Percentiles rank a stretch among this genome's conserved stretches.
Conservation (phyloP, 1,140 invertebrate species). For the Drosophila nigrodunni region DNA sequence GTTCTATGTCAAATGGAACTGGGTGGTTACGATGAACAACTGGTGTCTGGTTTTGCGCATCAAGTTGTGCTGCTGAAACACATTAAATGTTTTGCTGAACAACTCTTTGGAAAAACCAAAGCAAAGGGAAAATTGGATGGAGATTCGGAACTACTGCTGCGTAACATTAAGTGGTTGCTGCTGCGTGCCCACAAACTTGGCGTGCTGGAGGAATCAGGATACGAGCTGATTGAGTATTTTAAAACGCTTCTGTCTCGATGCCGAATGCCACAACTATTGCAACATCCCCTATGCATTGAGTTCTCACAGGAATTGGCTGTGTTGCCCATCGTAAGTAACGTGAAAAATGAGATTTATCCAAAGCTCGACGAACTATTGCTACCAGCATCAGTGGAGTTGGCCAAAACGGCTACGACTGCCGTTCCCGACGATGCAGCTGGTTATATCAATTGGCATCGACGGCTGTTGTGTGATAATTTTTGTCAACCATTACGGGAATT, state of each 20-base stretch:
- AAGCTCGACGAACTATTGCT: slow-evolving; percentile 56
- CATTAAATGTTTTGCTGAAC: slow-evolving; percentile 30
- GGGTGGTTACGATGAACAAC: slow-evolving; percentile 74
- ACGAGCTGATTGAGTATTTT: slow-evolving; percentile 50
- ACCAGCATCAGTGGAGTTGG: background rate
- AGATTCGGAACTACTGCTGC: slow-evolving; percentile 42
- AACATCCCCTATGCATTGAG: slow-evolving; percentile 24
- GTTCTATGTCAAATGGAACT: slow-evolving; percentile 85
- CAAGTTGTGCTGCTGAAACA: slow-evolving; percentile 44
- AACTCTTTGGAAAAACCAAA: slow-evolving; percentile 19
- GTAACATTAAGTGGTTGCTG: slow-evolving; percentile 54
- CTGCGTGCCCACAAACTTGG: slow-evolving; percentile 54
- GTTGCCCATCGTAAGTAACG: slow-evolving; percentile 2
- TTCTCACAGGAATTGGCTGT: slow-evolving; percentile 29
- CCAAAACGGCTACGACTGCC: background rate
- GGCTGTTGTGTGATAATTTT: slow-evolving; percentile 91
- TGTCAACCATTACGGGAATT: slow-evolving; percentile 86
- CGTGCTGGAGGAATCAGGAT: slow-evolving; percentile 19
- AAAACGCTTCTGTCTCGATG: slow-evolving; percentile 47
- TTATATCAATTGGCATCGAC: slow-evolving; percentile 92
- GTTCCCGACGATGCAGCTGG: slow-evolving; percentile 84
- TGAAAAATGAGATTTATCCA: slow-evolving; percentile 67
- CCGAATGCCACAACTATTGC: slow-evolving; percentile 7
- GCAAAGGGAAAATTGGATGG: slow-evolving; percentile 31
- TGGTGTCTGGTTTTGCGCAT: slow-evolving; percentile 48